A percentile compares a stretch with the other conserved stretches of the same genome.
phyloP scores from a whole-genome alignment of 37 sponge, comb jelly and placozoan species.

The Cladorhizidae sp. region DNA sequence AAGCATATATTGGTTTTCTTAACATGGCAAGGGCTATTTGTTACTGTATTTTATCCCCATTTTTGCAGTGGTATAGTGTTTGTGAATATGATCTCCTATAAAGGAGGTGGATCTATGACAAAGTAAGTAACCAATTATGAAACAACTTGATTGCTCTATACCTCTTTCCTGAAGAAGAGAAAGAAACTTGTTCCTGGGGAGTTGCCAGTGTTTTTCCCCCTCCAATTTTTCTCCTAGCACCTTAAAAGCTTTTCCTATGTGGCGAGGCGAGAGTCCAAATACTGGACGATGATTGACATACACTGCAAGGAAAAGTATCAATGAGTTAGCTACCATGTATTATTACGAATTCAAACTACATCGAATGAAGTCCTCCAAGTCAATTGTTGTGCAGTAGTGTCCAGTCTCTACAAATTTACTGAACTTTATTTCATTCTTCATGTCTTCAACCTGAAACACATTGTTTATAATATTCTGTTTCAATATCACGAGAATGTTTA shows the following conservation, averaged over 20 bases:
- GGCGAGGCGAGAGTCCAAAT: conserved; percentile 81
- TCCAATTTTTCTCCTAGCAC: conserved; percentile 52
- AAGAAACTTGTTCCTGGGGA: conserved; percentile 64
- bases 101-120: too few relatives aligned
- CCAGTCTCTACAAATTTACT: conserved; percentile 90
- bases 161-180: conserved; percentile 80
- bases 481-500: background rate
- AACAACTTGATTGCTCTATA: background rate
- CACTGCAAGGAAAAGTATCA: conserved; percentile 48
- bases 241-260: conserved; percentile 75
- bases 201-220: conserved; percentile 34
- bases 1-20: too few relatives aligned
- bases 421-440: conserved; percentile 98
- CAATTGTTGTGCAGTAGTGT: conserved; percentile 63
- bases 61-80: too few relatives aligned
- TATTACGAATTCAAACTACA: conserved; percentile 37
- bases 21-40: too few relatives aligned
- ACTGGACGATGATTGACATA: conserved; percentile 96
- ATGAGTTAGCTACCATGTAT: background rate
- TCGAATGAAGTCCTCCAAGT: conserved; percentile 79
- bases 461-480: background rate
- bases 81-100: too few relatives aligned
- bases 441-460: conserved; percentile 76
- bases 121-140: too few relatives aligned
- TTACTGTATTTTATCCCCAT: too few relatives aligned